Evolutionary conservation across 2,797 vertebrate species (phyloP).

Genomic region (Buphagus erythrorhynchus): DNA sequence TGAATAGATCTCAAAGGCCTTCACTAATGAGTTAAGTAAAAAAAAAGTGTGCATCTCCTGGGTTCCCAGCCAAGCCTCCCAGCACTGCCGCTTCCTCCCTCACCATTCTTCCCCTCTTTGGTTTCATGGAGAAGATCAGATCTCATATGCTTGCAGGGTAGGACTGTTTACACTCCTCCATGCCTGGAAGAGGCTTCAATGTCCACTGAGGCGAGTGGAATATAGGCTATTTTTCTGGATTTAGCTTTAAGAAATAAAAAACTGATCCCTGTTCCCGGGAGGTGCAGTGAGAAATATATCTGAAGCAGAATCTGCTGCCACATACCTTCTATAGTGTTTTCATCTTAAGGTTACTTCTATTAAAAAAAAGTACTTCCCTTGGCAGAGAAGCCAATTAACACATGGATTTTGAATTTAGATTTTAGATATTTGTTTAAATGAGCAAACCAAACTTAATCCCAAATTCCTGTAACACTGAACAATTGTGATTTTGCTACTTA

Average conservation of each 20-base stretch:
- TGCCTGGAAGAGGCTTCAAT: neutral
- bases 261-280: neutral
- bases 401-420: neutral
- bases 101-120: neutral
- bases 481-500: neutral
- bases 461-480: neutral
- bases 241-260: conserved; percentile 19
- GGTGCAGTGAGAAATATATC: neutral
- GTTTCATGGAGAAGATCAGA: neutral
- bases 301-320: neutral
- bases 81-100: neutral
- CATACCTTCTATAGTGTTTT: neutral
- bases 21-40: neutral
- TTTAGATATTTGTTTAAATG: neutral
- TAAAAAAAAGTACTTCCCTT: neutral
- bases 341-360: neutral
- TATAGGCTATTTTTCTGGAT: neutral
- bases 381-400: neutral
- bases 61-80: neutral
- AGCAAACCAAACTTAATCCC: neutral
- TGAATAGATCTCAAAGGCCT: neutral
- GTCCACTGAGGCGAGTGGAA: neutral
- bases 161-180: neutral
- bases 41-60: neutral
- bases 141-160: neutral